Evolutionary conservation across 2,113 vertebrate species (phyloP).

Genomic region (Gavialis gangeticus): DNA sequence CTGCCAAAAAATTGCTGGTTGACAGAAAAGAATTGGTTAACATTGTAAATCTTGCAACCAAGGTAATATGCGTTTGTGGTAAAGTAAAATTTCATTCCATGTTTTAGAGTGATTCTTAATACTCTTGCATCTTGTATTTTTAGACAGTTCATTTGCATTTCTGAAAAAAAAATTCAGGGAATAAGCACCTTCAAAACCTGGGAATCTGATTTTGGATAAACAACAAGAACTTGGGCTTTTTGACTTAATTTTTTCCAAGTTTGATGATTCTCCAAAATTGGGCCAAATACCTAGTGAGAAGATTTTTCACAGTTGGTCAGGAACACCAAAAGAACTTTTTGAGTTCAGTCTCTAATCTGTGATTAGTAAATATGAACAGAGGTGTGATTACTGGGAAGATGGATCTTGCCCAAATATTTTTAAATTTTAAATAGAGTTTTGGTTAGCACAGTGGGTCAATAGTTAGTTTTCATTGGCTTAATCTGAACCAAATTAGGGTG

Average conservation of each 20-base stretch:
- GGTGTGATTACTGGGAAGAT: too few species aligned
- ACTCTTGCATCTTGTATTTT: not conserved
- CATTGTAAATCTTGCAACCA: constrained; percentile 71
- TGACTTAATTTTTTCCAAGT: not conserved
- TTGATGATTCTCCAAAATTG: not conserved
- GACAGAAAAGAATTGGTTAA: constrained; percentile 88
- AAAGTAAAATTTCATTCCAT: constrained; percentile 11
- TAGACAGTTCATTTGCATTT: not conserved
- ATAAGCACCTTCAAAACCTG: not conserved
- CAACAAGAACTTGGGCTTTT: not conserved
- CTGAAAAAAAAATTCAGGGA: not conserved
- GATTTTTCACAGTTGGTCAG: accelerated
- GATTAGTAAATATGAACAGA: not conserved
- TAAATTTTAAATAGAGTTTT: not conserved
- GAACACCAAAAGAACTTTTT: not conserved
- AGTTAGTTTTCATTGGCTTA: not conserved
- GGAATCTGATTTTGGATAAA: not conserved
- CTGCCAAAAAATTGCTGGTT: constrained; percentile 88
- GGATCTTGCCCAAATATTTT: not conserved
- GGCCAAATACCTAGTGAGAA: not conserved
- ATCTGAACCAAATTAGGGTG: not conserved
- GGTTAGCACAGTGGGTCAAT: not conserved
- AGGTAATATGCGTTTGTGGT: constrained; percentile 64
- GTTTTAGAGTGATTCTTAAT: not conserved
- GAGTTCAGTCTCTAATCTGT: not conserved